Base-by-base conservation (phyloP, 2,888 invertebrate genomes). In the Dynastes maya region DNA sequence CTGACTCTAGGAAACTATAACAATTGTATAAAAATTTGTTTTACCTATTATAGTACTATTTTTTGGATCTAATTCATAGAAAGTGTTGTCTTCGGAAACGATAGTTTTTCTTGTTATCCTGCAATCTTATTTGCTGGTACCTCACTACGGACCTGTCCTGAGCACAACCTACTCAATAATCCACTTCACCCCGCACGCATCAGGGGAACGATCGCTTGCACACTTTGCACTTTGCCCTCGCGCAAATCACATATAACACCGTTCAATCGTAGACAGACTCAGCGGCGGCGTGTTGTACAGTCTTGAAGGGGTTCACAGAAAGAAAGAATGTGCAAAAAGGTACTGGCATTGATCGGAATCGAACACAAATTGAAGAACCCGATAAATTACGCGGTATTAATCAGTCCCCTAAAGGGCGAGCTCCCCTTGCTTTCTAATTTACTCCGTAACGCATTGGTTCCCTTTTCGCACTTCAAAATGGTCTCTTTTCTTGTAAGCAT, bases 361-460 rank as follows among this genome's bases (percentile, higher is more conserved):
- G 51, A 68, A 77, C 37, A 58, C 76, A 77, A 77, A 68, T 77
- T 67, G 61, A 77, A 40, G 76, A 65, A 58, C 75, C 22, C 76
- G 76, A 58, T 77, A 77, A 77, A 77, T 77, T 51, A 68, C 76
- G 64, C 22, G 76, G 58, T 40, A 77, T 55, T 77, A 77, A 77
- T 77, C 76, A 77, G 65, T 65, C 37, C 27, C 67, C 9, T 49
- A 51, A 61, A 61, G 63, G 45, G 61, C 45, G 63, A 74, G 61
- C 2, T 74, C 45, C 32, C 40, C 61, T 49, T 51, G 22, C 13
- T 68, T 51, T 40, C 11, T 49, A 27, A 27, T 51, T 67, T 67
- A 32, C 40, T 45, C 65, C 11, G 9, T 8, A 67, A 45, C n/a
- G 51, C n/a, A 16, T 3, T 27, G 3, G 51, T 13, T 29, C 68